Conservation (phyloP, 2,113 vertebrate genomes). For the Prochilodus magdalenae region DNA sequence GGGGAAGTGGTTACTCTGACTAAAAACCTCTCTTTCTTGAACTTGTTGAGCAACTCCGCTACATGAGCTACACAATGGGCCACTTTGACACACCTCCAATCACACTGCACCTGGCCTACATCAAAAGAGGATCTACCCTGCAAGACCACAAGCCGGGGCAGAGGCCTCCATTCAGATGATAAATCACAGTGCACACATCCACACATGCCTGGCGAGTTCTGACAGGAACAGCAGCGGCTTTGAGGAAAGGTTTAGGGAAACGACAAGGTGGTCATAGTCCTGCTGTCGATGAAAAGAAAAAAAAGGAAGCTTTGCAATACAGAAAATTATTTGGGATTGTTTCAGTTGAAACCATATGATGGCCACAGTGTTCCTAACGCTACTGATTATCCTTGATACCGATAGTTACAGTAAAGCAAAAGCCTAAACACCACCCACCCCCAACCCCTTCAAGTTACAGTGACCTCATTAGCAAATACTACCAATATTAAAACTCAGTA, state of each 20-base stretch:
- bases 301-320: too few species aligned
- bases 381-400: too few species aligned
- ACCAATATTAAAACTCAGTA: too few species aligned
- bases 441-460: too few species aligned
- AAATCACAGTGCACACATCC: background rate
- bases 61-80: background rate
- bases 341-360: too few species aligned
- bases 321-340: too few species aligned
- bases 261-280: background rate
- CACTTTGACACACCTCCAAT: background rate
- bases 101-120: background rate
- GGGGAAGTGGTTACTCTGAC: constrained; percentile 83
- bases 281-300: too few species aligned
- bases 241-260: background rate
- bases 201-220: background rate
- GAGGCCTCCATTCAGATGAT: constrained; percentile 4
- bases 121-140: constrained; percentile 10
- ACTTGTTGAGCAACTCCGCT: constrained; percentile 67
- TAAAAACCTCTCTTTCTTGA: constrained; percentile 61
- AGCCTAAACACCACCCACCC: too few species aligned
- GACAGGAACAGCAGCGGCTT: background rate
- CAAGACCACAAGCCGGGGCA: constrained; percentile 29
- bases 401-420: too few species aligned
- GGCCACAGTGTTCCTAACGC: too few species aligned
- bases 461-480: too few species aligned